A percentile compares a stretch with the other conserved stretches of the same genome.
Evolutionary conservation across 2,113 vertebrate species (phyloP).

Genomic region (Gnathonemus longibarbis): DNA sequence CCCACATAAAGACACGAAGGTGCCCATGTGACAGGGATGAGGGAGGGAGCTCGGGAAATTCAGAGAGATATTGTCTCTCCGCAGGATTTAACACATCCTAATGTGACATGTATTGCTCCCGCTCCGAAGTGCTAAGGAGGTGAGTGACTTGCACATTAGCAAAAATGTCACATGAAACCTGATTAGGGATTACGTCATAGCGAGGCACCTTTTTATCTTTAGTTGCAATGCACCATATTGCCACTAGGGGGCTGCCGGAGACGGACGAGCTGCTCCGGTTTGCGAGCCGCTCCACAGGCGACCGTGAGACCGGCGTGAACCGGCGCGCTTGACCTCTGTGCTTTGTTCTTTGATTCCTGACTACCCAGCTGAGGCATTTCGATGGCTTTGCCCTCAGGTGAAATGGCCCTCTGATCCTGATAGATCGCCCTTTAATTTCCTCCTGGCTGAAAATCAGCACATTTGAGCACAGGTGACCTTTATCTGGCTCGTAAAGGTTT

Average conservation of each 20-base stretch:
- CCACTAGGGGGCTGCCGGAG: conserved; percentile 8
- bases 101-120: background rate
- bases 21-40: background rate
- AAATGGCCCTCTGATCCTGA: background rate
- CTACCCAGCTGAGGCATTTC: background rate
- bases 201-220: background rate
- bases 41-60: too few species aligned
- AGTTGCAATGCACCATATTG: background rate
- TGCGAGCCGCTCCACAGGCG: background rate
- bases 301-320: background rate
- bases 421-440: background rate
- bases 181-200: background rate
- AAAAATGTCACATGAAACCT: background rate
- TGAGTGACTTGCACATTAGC: background rate
- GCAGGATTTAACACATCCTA: background rate
- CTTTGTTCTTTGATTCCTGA: background rate
- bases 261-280: background rate
- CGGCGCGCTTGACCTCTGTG: background rate
- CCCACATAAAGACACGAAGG: background rate
- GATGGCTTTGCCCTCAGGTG: background rate
- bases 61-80: background rate
- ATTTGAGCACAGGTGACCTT: background rate
- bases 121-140: background rate
- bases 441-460: background rate
- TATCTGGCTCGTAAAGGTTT: background rate